Conservation (phyloP, 2,113 vertebrate genomes). For the Laticauda laticaudata region DNA sequence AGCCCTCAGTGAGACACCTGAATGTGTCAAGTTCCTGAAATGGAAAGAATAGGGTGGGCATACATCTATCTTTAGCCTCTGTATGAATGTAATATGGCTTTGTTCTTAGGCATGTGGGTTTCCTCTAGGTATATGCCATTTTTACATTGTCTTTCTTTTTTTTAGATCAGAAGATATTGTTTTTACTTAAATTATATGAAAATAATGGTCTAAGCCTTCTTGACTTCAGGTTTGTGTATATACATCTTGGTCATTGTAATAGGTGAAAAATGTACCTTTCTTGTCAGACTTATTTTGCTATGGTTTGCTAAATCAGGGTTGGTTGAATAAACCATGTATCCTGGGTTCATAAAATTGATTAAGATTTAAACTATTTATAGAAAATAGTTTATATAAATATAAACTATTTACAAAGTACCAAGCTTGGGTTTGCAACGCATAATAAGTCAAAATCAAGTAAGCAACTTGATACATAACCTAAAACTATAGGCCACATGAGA, state of each 20-base stretch:
- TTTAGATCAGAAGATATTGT: constrained; percentile 89
- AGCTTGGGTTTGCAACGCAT: background rate
- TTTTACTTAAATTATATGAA: constrained; percentile 89
- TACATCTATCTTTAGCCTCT: background rate
- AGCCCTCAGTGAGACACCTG: background rate
- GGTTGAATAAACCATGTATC: background rate
- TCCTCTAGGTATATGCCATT: background rate
- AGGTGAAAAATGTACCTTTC: background rate
- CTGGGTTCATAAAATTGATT: background rate
- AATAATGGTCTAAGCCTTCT: constrained; percentile 81
- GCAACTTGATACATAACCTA: background rate
- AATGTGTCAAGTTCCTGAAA: background rate
- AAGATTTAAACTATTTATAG: background rate
- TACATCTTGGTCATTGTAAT: background rate
- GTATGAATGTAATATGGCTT: background rate
- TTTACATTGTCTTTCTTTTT: constrained; percentile 2
- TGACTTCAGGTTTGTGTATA: constrained; percentile 72
- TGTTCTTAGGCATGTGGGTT: background rate
- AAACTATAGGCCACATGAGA: background rate
- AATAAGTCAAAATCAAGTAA: background rate
- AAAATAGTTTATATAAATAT: background rate
- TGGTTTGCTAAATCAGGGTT: background rate
- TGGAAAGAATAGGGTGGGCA: background rate
- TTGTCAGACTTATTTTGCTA: background rate
- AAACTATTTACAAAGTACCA: background rate